phyloP scores from a whole-genome alignment of 2,113 vertebrate genomes.

The Eudyptes chrysolophus region DNA sequence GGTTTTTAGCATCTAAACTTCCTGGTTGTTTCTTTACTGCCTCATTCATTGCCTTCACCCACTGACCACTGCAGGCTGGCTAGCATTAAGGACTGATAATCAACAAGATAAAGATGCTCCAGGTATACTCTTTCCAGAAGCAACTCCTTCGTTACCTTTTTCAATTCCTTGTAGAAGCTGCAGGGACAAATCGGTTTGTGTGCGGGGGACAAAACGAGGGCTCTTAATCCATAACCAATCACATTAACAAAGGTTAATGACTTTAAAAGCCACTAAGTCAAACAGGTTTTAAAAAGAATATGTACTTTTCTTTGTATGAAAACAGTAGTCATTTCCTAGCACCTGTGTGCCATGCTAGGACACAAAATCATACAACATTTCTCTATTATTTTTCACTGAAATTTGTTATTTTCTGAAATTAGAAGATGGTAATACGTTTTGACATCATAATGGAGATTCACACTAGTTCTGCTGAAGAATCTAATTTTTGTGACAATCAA shows the following conservation, averaged over 20 bases:
- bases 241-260: background rate
- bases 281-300: background rate
- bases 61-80: background rate
- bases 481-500: background rate
- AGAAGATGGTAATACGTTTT: background rate
- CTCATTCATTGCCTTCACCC: background rate
- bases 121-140: background rate
- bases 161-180: background rate
- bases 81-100: background rate
- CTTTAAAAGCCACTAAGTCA: background rate
- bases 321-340: background rate
- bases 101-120: background rate
- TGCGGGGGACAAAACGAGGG: background rate
- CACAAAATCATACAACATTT: background rate
- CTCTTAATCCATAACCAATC: background rate
- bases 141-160: background rate
- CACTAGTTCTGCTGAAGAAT: background rate
- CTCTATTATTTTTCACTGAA: background rate
- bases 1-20: background rate
- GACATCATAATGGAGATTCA: background rate
- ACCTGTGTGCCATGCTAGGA: background rate
- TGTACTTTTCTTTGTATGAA: background rate
- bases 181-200: background rate
- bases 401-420: background rate
- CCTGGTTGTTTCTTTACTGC: background rate